Percentiles rank a stretch among this genome's conserved stretches.
phyloP scores from a whole-genome alignment of 2,797 vertebrate genomes.

The Arrhamphus sclerolepis region DNA sequence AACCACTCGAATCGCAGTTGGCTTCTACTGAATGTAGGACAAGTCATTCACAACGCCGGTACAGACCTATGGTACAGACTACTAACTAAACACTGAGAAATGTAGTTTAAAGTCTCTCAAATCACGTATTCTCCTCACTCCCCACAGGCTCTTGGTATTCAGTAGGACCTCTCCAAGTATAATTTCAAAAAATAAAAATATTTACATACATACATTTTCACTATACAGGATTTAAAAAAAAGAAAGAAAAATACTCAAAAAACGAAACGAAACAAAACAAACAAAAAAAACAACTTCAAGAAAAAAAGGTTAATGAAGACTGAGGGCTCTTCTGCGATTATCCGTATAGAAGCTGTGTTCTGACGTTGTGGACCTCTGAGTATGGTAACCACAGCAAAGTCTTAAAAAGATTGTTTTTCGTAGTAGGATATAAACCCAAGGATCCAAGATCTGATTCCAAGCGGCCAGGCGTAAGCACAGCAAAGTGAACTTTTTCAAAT shows the following conservation, averaged over 20 bases:
- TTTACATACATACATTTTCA: no score
- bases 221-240: no score
- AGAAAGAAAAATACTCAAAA: not conserved
- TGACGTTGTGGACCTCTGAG: conserved; percentile 15
- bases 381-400: conserved; percentile 58
- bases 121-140: conserved; percentile 10
- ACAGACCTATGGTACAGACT: conserved; percentile 41
- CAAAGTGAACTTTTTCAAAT: conserved; percentile 66
- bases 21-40: conserved; percentile 30
- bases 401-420: conserved; percentile 81
- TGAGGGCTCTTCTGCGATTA: conserved; percentile 27
- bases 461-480: conserved; percentile 83
- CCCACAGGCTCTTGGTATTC: not conserved
- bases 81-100: conserved; percentile 51
- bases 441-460: conserved; percentile 88
- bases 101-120: conserved; percentile 19
- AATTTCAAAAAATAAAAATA: no score
- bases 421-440: conserved; percentile 85
- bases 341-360: conserved; percentile 39
- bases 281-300: not conserved
- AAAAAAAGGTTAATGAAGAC: conserved; percentile 40
- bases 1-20: conserved; percentile 35
- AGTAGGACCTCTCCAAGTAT: not conserved
- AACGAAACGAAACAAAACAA: not conserved
- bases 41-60: conserved; percentile 24